Conservation (phyloP, 37 sponge, comb jelly and placozoan genomes). For the Dysidea cf. avara region DNA sequence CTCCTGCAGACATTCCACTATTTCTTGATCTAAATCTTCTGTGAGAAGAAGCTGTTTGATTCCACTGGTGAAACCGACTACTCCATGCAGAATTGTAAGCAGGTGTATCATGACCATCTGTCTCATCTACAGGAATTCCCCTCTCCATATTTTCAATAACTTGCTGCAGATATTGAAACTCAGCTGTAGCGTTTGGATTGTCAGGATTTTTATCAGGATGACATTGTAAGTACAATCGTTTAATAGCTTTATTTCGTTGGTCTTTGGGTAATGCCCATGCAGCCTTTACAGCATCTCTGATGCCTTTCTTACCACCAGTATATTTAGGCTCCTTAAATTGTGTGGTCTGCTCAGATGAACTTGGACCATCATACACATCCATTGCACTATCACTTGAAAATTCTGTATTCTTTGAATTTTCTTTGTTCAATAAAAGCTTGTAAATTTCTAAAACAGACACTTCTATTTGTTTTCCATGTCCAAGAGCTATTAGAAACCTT, state of each 20-base stretch:
- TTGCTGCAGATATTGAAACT: conserved; percentile 18
- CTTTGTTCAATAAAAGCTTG: conserved; percentile 59
- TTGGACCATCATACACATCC: background rate
- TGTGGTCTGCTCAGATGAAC: background rate
- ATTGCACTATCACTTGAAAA: too few relatives aligned
- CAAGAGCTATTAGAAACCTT: conserved; percentile 14
- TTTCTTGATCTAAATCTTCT: background rate
- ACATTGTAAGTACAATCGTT: too few relatives aligned
- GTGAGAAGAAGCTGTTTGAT: background rate
- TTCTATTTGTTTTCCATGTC: conserved; percentile 19
- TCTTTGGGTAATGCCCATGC: conserved; percentile 37
- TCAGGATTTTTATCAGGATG: too few relatives aligned
- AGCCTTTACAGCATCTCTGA: conserved; percentile 9
- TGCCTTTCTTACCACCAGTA: background rate
- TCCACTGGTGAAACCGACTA: too few relatives aligned
- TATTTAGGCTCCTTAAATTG: background rate
- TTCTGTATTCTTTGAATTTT: too few relatives aligned
- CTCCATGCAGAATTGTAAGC: too few relatives aligned
- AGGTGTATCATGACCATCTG: too few relatives aligned
- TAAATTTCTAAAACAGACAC: conserved; percentile 43
- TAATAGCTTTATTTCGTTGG: conserved; percentile 42
- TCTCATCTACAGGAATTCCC: conserved; percentile 15
- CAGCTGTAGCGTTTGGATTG: conserved; percentile 15
- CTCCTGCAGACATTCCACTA: conserved; percentile 3
- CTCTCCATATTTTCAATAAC: conserved; percentile 21